Evolutionary conservation across 2,797 vertebrate genomes (phyloP), one percentile per base, ranked within the genome.

Genomic region (Rachycentron canadum): DNA sequence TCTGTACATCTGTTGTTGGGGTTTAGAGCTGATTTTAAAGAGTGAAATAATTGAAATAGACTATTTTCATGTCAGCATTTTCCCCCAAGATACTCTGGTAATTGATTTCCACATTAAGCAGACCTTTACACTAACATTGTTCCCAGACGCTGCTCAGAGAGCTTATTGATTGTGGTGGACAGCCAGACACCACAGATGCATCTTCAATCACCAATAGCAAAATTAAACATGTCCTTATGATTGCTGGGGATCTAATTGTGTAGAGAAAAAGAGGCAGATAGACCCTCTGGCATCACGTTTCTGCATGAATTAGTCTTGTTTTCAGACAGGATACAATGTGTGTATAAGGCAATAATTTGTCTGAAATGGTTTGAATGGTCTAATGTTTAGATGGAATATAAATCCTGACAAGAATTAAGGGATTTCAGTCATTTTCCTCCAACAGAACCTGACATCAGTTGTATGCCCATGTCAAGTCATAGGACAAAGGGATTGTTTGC

Each of bases 71-170:
- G 30, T 79, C 80, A 81, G 75, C 59, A 59, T 79, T 86, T 84
- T 65, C 38, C 63, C 64, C 68, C 14, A 66, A 84, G 89, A 78
- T 52, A 57, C 36, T 65, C 65, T 2, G 40, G 45, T 41, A 71
- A 89, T 88, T 68, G 84, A 91, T 90, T 88, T 88, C 58, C 76
- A 80, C 84, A 90, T 89, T 90, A 88, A 83, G 81, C 67, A 86
- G 84, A 85, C 78, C 81, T 85, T 88, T 87, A 78, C 58, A 76
- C 71, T 67, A 81, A 79, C 64, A 65, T 67, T 73, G 75, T 87
- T 87, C 78, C 83, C 78, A 86, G 86, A 88, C 77, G 2, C 65
- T 75, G 71, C 73, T 79, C 70, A 81, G 73, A 86, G 78, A 88
- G 73, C 58, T 62, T 85, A 93, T 91, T 77, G 89, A 92, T 91